Evolutionary conservation across 37 sponge, comb jelly and placozoan species (phyloP), one percentile per base, ranked within the genome.

Genomic region (Aphrocallistes beatrix): DNA sequence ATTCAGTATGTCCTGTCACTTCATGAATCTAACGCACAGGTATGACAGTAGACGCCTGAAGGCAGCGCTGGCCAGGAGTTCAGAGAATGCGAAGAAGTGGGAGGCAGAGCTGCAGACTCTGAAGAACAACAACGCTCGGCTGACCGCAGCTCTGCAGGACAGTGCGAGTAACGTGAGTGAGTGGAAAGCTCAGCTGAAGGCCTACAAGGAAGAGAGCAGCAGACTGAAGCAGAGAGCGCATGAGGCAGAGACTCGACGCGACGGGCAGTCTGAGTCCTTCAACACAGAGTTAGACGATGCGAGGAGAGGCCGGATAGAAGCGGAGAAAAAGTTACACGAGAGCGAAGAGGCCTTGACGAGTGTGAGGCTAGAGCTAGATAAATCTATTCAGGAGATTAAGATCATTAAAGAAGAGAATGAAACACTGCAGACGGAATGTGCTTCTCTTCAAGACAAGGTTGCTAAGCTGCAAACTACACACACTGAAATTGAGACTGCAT

Each of bases 41-140:
- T 69, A 86, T 37, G 94, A 93, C 81, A 93, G 91, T 51, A 89
- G 82, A 39, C 45, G 83, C 38, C 86, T 93, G 8, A 93, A 93
- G 84, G 45, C 82, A 28, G 94, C 94, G 38, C 90, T 93, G 51
- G 91, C 91, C 36, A 86, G 83, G 37, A 93, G 94, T 81, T 83
- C 91, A 8, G 82, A 51, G 51, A 91, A 93, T 85, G 89, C 85
- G 38, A 93, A 95, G 86, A 92, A 95, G 81, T 95, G 93, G 96
- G 96, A 95, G 88, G 83, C 88, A 38, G 96, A 95, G 87, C 47
- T 90, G 85, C 90, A 92, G 87, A 95, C 91, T 19, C 85, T 95
- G 39, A 88, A 90, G 51, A 92, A 90, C 84, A 92, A 91, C 87
- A 95, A 95, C 51, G 83, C 89, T 17, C 48, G 84, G 39, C 86